phyloP scores from a whole-genome alignment of 2,888 invertebrate genomes.

The Cerastis leucographa region DNA sequence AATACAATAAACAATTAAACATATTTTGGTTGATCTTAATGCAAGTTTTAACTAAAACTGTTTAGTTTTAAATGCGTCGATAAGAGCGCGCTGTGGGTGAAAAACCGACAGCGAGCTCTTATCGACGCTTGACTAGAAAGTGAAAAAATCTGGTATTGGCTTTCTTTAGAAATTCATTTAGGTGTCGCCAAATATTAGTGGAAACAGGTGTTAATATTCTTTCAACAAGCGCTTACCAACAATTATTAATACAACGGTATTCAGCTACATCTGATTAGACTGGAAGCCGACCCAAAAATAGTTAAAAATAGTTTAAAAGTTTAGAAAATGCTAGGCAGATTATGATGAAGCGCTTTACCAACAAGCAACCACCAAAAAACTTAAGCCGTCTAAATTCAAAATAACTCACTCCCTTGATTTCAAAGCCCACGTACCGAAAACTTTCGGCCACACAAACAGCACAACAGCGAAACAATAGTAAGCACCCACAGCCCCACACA shows the following conservation, averaged over 20 bases:
- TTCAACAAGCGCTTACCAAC: neutral
- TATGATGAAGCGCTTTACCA: neutral
- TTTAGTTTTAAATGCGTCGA: no score
- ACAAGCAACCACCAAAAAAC: neutral
- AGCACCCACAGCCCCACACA: conserved; percentile 16
- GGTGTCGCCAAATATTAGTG: neutral
- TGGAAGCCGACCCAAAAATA: no score
- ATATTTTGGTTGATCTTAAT: neutral
- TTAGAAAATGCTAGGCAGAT: no score
- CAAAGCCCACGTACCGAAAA: conserved; percentile 1
- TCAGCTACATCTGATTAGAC: no score
- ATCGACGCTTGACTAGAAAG: neutral
- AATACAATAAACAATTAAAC: neutral
- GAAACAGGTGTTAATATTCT: neutral
- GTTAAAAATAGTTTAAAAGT: no score
- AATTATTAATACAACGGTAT: no score
- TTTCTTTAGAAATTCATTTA: neutral
- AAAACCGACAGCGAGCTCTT: no score
- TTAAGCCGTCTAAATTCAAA: neutral
- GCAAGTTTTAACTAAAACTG: neutral
- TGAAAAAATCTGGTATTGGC: fast-evolving
- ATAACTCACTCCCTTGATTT: neutral
- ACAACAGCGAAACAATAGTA: conserved; percentile 24
- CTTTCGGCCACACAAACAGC: conserved; percentile 11
- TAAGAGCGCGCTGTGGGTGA: neutral